Conservation (phyloP, 1,140 invertebrate species). For the Micrasema longulum region DNA sequence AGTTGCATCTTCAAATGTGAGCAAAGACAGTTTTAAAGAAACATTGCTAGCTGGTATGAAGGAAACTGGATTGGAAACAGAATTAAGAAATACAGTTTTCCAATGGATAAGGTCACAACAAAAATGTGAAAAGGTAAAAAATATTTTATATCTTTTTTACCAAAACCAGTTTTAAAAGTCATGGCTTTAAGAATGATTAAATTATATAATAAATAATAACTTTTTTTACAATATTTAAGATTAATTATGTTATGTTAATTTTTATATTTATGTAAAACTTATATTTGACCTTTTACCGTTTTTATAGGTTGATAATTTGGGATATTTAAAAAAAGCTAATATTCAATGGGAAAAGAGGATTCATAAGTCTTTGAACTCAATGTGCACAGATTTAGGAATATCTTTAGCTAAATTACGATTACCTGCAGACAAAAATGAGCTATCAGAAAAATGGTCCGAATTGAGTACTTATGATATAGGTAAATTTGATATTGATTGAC, state of each 20-base stretch:
- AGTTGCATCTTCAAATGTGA: conserved; percentile 78
- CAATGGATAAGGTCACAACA: conserved; percentile 79
- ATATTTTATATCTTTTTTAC: not conserved
- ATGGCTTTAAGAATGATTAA: no score
- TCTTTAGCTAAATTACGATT: conserved; percentile 81
- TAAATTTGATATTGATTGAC: conserved; percentile 11
- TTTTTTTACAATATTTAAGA: not conserved
- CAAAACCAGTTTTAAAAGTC: not conserved
- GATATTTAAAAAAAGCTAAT: conserved; percentile 85
- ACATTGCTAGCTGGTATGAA: conserved; percentile 80
- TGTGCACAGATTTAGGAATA: conserved; percentile 90
- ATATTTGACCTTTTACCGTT: conserved; percentile 13
- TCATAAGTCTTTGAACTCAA: conserved; percentile 94
- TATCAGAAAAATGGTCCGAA: conserved; percentile 91
- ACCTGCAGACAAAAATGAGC: conserved; percentile 84
- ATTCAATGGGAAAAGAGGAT: conserved; percentile 93
- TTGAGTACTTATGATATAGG: conserved; percentile 89
- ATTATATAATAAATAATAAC: no score
- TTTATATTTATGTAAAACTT: not conserved
- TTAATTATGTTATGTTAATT: not conserved
- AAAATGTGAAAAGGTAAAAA: conserved; percentile 56
- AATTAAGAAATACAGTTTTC: conserved; percentile 85
- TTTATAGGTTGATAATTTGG: conserved; percentile 56
- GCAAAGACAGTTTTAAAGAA: conserved; percentile 81
- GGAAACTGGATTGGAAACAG: conserved; percentile 80